Evolutionary conservation across 2,797 vertebrate species (phyloP), one percentile per base, ranked within the genome.

Genomic region (Xyrichtys novacula): DNA sequence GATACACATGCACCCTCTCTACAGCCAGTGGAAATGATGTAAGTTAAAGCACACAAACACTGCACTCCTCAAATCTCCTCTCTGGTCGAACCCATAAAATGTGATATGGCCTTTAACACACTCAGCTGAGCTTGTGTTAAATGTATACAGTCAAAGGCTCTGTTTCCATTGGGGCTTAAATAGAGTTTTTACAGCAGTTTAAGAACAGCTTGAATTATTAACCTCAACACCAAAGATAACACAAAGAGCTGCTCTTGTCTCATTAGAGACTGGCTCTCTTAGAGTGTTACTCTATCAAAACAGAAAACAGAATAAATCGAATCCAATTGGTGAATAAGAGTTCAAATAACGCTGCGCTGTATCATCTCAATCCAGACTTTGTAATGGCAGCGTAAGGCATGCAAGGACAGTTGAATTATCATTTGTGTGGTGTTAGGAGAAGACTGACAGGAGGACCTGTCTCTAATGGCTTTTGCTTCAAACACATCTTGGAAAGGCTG

Each of bases 31-130:
- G 52, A 54, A 79, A 78, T 87, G 36, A 82, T 80, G 72, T 78
- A 76, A 81, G 43, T 53, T 56, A 66, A 85, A 71, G 58, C 44
- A 66, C 42, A 69, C 69, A 87, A 77, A 76, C 54, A 73, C 15
- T 52, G 14, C 50, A 49, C 25, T 56, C 20, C 65, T 55, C 25
- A 59, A 16, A 70, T 76, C 48, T 72, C 44, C 54, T 73, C 71
- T 56, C 65, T 59, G 57, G 28, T 77, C 53, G 39, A 71, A 65
- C 46, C 66, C 70, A 73, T 89, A 83, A 88, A 89, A 88, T 36
- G 14, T 65, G 71, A 87, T 79, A 74, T 55, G 72, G 54, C 29
- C 69, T 85, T 79, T 74, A 81, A 80, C 72, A 80, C 73, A 65
- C 55, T 78, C 22, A 66, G 15, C 71, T 74, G 54, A 76, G 61